These are phyloP conservation scores for Gadopsis marmoratus DNA, from an alignment of 2,797 vertebrate genomes.

Conservation along the genomic window DNA sequence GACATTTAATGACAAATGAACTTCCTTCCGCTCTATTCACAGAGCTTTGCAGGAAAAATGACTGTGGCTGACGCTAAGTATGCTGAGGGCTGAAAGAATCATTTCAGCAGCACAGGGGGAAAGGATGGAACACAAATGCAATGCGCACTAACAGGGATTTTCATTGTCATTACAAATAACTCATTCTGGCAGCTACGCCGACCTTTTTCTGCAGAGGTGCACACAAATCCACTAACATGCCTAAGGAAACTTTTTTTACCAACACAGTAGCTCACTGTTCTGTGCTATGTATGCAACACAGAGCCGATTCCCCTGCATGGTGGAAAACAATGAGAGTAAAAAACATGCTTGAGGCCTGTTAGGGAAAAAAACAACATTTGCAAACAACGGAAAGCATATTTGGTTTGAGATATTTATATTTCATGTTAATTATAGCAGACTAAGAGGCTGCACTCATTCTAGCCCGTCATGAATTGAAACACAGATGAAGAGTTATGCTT, in stretches of 20 bases:
- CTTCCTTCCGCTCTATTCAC: conserved; percentile 21
- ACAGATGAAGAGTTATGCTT: not conserved
- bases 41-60: not conserved
- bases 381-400: conserved; percentile 14
- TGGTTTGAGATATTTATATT: conserved; percentile 16
- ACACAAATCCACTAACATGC: conserved; percentile 37
- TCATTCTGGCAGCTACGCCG: conserved; percentile 30
- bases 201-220: conserved; percentile 48
- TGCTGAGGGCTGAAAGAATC: conserved; percentile 39
- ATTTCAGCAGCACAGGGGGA: conserved; percentile 24
- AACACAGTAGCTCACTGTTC: not conserved
- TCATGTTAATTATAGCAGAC: not conserved
- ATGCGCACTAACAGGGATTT: conserved; percentile 35
- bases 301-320: conserved; percentile 6
- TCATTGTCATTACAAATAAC: conserved; percentile 55
- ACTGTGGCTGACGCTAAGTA: conserved; percentile 4
- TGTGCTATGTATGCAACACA: conserved; percentile 8
- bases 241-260: conserved; percentile 28
- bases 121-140: conserved; percentile 20
- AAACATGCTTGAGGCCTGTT: conserved; percentile 15
- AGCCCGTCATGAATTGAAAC: not conserved
- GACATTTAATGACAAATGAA: conserved; percentile 38
- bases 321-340: conserved; percentile 24
- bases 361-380: not conserved
- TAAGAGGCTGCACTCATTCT: not conserved